Evolutionary conservation across 2,113 vertebrate species (phyloP).

Genomic region (Elachura formosa): DNA sequence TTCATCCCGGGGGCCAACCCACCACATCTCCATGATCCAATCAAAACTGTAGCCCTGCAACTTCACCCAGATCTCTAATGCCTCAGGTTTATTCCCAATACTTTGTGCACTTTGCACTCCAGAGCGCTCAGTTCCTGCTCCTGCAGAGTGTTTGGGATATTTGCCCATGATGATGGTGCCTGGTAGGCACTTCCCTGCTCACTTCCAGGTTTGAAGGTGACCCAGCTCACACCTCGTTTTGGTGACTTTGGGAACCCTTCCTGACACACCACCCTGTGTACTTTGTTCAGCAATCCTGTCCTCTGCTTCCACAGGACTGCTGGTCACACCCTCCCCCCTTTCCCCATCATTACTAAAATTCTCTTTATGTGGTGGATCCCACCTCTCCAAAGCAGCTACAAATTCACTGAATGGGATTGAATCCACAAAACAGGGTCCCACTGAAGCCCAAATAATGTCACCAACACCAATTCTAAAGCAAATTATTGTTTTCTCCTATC

Average conservation of each 20-base stretch:
- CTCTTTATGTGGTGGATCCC: background rate
- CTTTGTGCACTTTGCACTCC: no score
- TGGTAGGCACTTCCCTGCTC: background rate
- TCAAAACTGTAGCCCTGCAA: fast-evolving
- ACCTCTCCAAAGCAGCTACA: background rate
- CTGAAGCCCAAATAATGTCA: background rate
- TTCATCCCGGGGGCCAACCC: background rate
- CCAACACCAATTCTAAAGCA: background rate
- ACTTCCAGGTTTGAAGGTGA: background rate
- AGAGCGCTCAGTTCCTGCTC: background rate
- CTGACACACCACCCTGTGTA: background rate
- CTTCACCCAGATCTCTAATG: background rate
- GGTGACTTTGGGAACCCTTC: background rate
- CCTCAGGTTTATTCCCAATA: background rate
- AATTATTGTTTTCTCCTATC: background rate
- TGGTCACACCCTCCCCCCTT: background rate
- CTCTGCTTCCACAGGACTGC: background rate
- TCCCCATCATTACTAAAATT: background rate
- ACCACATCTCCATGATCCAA: background rate
- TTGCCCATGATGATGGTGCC: background rate
- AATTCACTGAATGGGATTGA: no score
- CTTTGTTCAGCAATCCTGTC: background rate
- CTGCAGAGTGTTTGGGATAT: background rate
- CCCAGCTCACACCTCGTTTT: background rate
- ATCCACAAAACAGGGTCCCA: background rate